Conservation (phyloP, 2,113 vertebrate species). For the western clawed frog (Xenopus tropicalis) region UCB_Xtro_10.0 CM004443.2:132962501-132963000, state of each 20-base stretch:
- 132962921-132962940: too few relatives aligned
- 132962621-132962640: background rate
- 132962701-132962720: too few relatives aligned
- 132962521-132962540: slow-evolving; percentile 55
- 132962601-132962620: background rate
- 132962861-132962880: too few relatives aligned
- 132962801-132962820: slow-evolving; percentile 14
- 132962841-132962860: background rate
- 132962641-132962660: background rate
- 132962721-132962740: too few relatives aligned
- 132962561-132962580: slow-evolving; percentile 64
- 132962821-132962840: background rate
- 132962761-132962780: too few relatives aligned
- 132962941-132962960: too few relatives aligned
- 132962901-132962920: too few relatives aligned
- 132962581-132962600: background rate
- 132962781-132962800: background rate
- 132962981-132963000: too few relatives aligned
- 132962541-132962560: slow-evolving; percentile 48
- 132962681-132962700: background rate
- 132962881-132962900: too few relatives aligned
- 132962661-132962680: background rate
- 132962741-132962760: too few relatives aligned
- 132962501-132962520: slow-evolving; percentile 79
- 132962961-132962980: too few relatives aligned